Evolutionary conservation across 2,888 invertebrate species (phyloP).

Genomic region (Diabrotica balteata): DNA sequence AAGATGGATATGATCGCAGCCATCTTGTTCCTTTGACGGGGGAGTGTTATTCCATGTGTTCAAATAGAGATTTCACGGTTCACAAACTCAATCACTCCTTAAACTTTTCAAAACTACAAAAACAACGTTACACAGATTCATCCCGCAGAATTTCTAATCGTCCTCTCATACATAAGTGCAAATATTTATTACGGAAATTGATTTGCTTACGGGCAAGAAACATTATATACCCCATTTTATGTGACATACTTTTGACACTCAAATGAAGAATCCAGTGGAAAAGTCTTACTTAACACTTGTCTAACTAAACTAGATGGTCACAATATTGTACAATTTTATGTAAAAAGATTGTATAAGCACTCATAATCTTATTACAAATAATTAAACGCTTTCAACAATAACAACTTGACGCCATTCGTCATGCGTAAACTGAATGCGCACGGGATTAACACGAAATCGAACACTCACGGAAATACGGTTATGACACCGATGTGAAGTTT

Average conservation of each 20-base stretch:
- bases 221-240: constrained; percentile 74
- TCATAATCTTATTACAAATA: constrained; percentile 74
- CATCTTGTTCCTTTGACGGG: constrained; percentile 62
- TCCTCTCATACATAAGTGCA: constrained; percentile 45
- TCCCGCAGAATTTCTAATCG: constrained; percentile 39
- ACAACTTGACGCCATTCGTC: constrained; percentile 99
- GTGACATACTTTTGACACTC: constrained; percentile 74
- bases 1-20: constrained; percentile 60
- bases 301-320: constrained; percentile 46
- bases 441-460: constrained; percentile 42
- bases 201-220: constrained; percentile 61
- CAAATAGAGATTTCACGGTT: constrained; percentile 53
- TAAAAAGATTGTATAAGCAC: constrained; percentile 71
- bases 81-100: constrained; percentile 22
- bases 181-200: constrained; percentile 55
- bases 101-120: constrained; percentile 21
- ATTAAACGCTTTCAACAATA: constrained; percentile 94
- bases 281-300: constrained; percentile 46
- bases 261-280: constrained; percentile 56
- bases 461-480: constrained; percentile 42
- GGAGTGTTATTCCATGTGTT: constrained; percentile 63
- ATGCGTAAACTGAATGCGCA: constrained; percentile 74
- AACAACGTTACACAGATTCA: constrained; percentile 22
- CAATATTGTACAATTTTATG: constrained; percentile 62
- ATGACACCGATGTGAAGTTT: constrained; percentile 34